These are phyloP conservation scores for Chiridota heheva DNA, from an alignment of 35 echinoderm and acorn worm species.

Conservation along the genomic window DNA sequence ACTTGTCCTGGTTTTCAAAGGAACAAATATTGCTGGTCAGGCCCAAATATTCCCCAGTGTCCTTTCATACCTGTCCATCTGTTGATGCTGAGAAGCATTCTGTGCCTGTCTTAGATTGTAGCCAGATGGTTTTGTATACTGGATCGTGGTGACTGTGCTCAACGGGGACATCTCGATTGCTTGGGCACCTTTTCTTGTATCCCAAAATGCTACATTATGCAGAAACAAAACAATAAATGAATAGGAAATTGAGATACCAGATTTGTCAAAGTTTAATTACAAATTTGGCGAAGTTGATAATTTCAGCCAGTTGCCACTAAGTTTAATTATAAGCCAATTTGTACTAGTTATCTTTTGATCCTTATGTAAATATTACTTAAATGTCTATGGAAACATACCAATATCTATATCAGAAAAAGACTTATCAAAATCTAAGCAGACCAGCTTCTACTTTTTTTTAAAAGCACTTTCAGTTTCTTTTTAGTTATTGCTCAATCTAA, in stretches of 20 bases:
- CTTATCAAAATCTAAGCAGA: not conserved
- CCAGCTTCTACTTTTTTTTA: not conserved
- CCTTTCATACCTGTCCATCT: conserved; percentile 79
- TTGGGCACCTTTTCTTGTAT: conserved; percentile 97
- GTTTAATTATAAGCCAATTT: no score
- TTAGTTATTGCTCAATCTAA: no score
- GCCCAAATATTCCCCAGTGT: not conserved
- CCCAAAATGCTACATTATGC: conserved; percentile 90
- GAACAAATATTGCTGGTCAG: no score
- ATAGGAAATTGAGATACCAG: not conserved
- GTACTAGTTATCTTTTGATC: no score
- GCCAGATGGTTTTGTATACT: conserved; percentile 98
- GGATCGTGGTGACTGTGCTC: conserved; percentile 98
- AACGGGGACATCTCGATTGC: conserved; percentile 98
- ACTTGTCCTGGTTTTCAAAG: no score
- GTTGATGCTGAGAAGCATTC: conserved; percentile 99
- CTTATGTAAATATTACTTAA: not conserved
- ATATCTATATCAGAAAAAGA: not conserved
- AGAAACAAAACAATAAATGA: not conserved
- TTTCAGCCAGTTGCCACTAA: no score
- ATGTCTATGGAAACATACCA: not conserved
- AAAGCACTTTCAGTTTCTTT: no score
- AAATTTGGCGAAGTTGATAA: no score
- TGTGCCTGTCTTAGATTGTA: conserved; percentile 98
- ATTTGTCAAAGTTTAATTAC: no score